Conservation (phyloP, 1,140 invertebrate genomes). For the Galleria mellonella region DNA sequence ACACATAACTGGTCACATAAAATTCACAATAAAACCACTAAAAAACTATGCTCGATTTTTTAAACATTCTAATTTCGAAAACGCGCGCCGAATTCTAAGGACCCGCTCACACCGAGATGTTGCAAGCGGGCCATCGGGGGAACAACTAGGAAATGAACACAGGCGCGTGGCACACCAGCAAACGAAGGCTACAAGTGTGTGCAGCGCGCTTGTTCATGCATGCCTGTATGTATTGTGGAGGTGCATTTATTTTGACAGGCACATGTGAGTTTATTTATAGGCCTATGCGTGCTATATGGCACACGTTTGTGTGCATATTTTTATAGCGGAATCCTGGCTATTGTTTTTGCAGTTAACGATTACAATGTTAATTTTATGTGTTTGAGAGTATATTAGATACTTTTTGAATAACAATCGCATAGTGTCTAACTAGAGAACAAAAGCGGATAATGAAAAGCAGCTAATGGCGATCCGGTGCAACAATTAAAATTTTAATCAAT, state of each 20-base stretch:
- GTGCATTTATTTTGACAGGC: constrained; percentile 54
- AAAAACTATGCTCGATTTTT: constrained; percentile 1
- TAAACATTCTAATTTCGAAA: constrained; percentile 39
- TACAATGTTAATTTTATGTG: no score
- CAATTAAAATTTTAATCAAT: constrained; percentile 24
- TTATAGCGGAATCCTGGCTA: neutral
- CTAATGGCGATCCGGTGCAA: neutral
- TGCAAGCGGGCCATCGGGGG: constrained; percentile 66
- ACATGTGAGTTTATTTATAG: constrained; percentile 46
- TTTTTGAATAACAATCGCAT: neutral
- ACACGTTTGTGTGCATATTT: constrained; percentile 9
- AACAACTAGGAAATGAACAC: constrained; percentile 65
- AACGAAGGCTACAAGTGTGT: constrained; percentile 29
- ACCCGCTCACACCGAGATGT: constrained; percentile 64
- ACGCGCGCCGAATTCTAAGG: constrained; percentile 56
- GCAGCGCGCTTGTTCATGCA: constrained; percentile 23
- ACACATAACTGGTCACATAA: constrained; percentile 34
- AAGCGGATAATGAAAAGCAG: constrained; percentile 1
- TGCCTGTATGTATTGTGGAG: constrained; percentile 30
- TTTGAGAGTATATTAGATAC: neutral
- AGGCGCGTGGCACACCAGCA: constrained; percentile 40
- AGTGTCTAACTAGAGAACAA: neutral
- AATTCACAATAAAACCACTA: constrained; percentile 24
- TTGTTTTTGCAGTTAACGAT: no score
- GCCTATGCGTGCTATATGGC: constrained; percentile 16